Evolutionary conservation across 1,140 invertebrate species (phyloP).

Genomic region (Formica exsecta): DNA sequence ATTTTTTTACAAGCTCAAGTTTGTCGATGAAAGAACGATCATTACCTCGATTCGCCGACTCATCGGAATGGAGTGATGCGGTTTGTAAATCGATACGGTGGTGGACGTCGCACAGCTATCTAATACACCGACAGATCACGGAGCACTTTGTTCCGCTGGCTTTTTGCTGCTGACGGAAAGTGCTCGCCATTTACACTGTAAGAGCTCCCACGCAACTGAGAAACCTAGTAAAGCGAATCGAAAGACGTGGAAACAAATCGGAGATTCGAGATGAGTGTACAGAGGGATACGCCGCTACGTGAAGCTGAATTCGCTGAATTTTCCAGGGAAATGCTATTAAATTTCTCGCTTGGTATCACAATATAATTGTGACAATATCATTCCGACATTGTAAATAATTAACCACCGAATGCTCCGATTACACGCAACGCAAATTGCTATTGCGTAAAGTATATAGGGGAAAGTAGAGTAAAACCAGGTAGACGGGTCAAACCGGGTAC

Average conservation of each 20-base stretch:
- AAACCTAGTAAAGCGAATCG: conserved; percentile 31
- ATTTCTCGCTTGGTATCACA: neutral
- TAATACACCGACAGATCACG: conserved; percentile 46
- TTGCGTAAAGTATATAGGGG: too few species aligned
- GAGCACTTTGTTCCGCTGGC: conserved; percentile 38
- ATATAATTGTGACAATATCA: conserved; percentile 12
- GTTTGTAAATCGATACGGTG: conserved; percentile 29
- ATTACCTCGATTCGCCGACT: conserved; percentile 33
- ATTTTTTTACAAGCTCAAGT: neutral
- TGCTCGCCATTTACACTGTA: conserved; percentile 38
- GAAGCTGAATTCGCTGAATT: neutral
- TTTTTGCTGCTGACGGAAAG: conserved; percentile 40
- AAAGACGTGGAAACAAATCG: conserved; percentile 48
- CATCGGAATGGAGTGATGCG: conserved; percentile 5
- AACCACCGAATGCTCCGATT: neutral
- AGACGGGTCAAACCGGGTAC: too few species aligned
- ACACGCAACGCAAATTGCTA: conserved; percentile 1
- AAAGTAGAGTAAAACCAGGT: too few species aligned
- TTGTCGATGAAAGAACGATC: neutral
- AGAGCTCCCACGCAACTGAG: conserved; percentile 42
- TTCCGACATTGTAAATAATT: conserved; percentile 8
- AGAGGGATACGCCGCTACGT: neutral
- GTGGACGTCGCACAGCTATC: conserved; percentile 22
- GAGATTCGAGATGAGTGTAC: conserved; percentile 19
- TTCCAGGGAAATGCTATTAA: neutral